A percentile compares a stretch with the other conserved stretches of the same genome.
These are phyloP conservation scores for Yoshiicerus persimilis DNA, from an alignment of 1,140 invertebrate genomes.

Conservation along the genomic window DNA sequence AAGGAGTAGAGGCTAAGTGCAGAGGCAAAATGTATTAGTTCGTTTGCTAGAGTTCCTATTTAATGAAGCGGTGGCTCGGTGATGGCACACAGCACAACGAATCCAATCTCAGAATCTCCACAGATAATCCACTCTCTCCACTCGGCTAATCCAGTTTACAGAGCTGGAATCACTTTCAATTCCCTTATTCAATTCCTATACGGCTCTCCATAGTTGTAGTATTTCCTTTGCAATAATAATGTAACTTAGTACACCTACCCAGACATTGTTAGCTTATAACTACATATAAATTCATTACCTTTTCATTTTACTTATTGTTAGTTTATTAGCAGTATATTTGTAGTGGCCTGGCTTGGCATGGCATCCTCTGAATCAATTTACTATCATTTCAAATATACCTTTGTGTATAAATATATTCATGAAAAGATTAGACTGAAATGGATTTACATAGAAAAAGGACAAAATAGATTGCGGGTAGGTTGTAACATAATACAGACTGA, in stretches of 20 bases:
- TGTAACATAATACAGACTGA: background rate
- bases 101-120: background rate
- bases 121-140: background rate
- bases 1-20: background rate
- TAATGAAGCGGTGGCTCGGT: slow-evolving; percentile 6
- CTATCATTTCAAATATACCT: too few relatives aligned
- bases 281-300: background rate
- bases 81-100: slow-evolving; percentile 14
- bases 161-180: background rate
- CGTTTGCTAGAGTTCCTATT: background rate
- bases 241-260: too few relatives aligned
- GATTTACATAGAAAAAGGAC: background rate
- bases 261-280: background rate
- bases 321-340: too few relatives aligned
- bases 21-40: background rate
- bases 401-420: background rate
- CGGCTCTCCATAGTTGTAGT: background rate
- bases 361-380: background rate
- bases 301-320: background rate
- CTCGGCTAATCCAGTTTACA: background rate
- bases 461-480: background rate
- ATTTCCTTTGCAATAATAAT: background rate
- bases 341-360: too few relatives aligned
- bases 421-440: background rate
- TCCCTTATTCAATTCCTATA: background rate